Evolutionary conservation across 2,113 vertebrate species (phyloP).

Genomic region (Etheostoma spectabile): DNA sequence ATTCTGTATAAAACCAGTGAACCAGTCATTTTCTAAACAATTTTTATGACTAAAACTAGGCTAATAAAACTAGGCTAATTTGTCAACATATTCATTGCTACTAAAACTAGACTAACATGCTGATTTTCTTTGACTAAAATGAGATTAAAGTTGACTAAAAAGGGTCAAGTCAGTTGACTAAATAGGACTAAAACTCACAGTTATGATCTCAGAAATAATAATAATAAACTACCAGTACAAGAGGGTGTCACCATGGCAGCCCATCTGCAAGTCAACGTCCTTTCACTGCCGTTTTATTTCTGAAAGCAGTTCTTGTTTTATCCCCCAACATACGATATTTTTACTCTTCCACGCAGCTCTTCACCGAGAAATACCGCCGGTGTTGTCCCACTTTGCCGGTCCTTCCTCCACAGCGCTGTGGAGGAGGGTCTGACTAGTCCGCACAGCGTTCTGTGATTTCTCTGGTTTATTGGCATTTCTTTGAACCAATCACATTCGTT

Average conservation of each 20-base stretch:
- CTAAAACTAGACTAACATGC: constrained; percentile 3
- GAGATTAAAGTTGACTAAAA: not conserved
- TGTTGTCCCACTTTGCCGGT: too few relatives aligned
- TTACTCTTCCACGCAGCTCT: constrained; percentile 21
- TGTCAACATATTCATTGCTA: not conserved
- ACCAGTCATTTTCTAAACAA: not conserved
- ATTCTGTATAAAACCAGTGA: not conserved
- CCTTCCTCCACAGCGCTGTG: too few relatives aligned
- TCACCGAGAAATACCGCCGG: constrained; percentile 27
- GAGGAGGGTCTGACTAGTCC: too few relatives aligned
- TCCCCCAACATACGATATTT: constrained; percentile 55
- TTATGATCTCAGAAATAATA: not conserved
- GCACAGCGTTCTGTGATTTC: too few relatives aligned
- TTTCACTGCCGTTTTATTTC: constrained; percentile 27
- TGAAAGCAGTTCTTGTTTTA: constrained; percentile 54
- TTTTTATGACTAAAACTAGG: not conserved
- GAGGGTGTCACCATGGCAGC: not conserved
- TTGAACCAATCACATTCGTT: too few relatives aligned
- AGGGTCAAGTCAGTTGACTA: not conserved
- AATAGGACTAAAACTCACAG: not conserved
- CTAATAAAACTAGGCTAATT: not conserved
- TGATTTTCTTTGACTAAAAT: not conserved
- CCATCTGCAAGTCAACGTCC: constrained; percentile 16
- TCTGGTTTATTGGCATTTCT: too few relatives aligned
- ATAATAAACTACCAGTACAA: not conserved